These are phyloP conservation scores for Morphnarchus princeps DNA, from an alignment of 2,113 vertebrate genomes.

Conservation along the genomic window DNA sequence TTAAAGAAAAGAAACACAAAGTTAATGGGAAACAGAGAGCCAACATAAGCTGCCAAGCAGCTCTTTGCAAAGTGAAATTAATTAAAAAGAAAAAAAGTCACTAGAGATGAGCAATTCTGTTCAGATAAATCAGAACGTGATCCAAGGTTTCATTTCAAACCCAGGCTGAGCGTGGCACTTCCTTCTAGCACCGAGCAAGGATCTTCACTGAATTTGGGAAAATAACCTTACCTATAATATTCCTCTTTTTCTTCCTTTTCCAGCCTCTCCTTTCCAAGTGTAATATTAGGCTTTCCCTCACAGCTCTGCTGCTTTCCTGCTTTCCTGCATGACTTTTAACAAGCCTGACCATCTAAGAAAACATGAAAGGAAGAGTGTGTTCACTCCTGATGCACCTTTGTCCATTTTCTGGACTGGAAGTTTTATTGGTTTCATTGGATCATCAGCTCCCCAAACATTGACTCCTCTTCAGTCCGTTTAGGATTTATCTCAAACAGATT, in stretches of 20 bases:
- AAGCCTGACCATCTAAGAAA: background rate
- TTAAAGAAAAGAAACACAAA: background rate
- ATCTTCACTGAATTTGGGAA: background rate
- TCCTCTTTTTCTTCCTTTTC: background rate
- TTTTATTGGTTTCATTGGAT: background rate
- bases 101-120: background rate
- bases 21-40: slow-evolving; percentile 58
- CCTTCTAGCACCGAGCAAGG: background rate
- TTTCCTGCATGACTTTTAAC: background rate
- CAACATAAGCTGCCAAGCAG: background rate
- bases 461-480: background rate
- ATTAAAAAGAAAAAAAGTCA: background rate
- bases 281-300: background rate
- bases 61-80: slow-evolving; percentile 49
- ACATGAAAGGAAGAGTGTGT: background rate
- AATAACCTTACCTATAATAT: background rate
- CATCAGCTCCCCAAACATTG: background rate
- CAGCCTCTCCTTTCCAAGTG: background rate
- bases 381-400: background rate
- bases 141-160: background rate
- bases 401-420: background rate
- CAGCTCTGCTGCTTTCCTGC: background rate
- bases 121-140: background rate
- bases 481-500: background rate
- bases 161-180: background rate